These are phyloP conservation scores for Spheniscus mendiculus DNA, from an alignment of 2,113 vertebrate genomes.

Conservation along the genomic window DNA sequence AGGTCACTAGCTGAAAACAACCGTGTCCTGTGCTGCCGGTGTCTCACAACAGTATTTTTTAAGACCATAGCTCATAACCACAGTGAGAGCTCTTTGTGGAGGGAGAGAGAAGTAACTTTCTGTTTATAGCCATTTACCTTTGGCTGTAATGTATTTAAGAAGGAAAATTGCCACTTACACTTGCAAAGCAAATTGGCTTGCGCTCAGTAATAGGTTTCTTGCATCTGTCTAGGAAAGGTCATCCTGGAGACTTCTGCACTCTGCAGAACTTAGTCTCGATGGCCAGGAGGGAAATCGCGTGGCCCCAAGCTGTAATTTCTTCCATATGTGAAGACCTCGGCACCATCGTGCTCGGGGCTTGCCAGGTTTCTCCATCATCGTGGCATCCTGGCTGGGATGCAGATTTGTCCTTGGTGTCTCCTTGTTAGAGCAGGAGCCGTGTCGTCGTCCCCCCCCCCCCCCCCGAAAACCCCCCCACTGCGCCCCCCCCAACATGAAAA, in stretches of 20 bases:
- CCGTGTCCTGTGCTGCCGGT: neutral
- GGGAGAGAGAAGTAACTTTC: constrained; percentile 43
- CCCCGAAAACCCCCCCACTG: no score
- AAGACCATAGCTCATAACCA: constrained; percentile 28
- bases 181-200: constrained; percentile 76
- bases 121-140: constrained; percentile 70
- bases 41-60: neutral
- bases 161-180: constrained; percentile 73
- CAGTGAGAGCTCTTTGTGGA: constrained; percentile 16
- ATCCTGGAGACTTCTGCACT: constrained; percentile 44
- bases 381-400: neutral
- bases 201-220: constrained; percentile 59
- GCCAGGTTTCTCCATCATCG: neutral
- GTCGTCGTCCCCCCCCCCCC: no score
- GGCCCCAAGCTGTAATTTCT: constrained; percentile 30
- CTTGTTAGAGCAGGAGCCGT: neutral
- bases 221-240: constrained; percentile 73
- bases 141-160: constrained; percentile 70
- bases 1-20: neutral
- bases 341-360: neutral
- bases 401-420: neutral
- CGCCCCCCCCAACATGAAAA: no score
- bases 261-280: neutral
- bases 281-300: neutral
- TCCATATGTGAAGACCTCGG: neutral